These are phyloP conservation scores for Cylindroiulus punctatus DNA, from an alignment of 2,888 invertebrate genomes.

Conservation along the genomic window DNA sequence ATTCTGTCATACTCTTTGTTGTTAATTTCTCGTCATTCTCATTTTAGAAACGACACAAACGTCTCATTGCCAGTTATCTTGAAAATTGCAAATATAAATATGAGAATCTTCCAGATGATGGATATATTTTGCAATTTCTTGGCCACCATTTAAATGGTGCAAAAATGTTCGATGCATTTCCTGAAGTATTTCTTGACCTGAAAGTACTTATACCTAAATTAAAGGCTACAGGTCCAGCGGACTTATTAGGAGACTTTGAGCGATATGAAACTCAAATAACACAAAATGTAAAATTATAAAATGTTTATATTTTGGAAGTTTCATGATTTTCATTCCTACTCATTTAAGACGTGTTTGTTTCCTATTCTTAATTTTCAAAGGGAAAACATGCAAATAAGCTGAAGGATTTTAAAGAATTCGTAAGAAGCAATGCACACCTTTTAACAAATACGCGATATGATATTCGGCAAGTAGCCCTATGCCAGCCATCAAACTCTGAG, in stretches of 20 bases:
- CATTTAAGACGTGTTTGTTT: conserved; percentile 46
- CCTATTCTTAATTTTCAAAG: conserved; percentile 55
- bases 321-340: not conserved
- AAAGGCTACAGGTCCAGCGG: conserved; percentile 75
- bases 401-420: conserved; percentile 71
- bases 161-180: conserved; percentile 68
- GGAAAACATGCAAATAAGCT: conserved; percentile 68
- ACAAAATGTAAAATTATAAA: conserved; percentile 59
- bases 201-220: conserved; percentile 78
- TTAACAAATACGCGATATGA: conserved; percentile 73
- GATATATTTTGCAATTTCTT: conserved; percentile 78
- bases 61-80: conserved; percentile 72
- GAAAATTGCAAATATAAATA: conserved; percentile 65
- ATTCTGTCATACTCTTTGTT: conserved; percentile 55
- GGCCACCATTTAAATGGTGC: conserved; percentile 77
- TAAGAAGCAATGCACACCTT: conserved; percentile 73
- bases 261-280: conserved; percentile 73
- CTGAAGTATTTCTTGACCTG: conserved; percentile 74
- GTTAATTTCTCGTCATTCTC: not conserved
- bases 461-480: conserved; percentile 77
- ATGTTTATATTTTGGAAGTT: not conserved
- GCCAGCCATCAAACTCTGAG: conserved; percentile 72
- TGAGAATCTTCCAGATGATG: conserved; percentile 75
- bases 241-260: conserved; percentile 75
- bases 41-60: conserved; percentile 70